phyloP scores from a whole-genome alignment of 2,888 invertebrate genomes.

The Brenthis hecate region DNA sequence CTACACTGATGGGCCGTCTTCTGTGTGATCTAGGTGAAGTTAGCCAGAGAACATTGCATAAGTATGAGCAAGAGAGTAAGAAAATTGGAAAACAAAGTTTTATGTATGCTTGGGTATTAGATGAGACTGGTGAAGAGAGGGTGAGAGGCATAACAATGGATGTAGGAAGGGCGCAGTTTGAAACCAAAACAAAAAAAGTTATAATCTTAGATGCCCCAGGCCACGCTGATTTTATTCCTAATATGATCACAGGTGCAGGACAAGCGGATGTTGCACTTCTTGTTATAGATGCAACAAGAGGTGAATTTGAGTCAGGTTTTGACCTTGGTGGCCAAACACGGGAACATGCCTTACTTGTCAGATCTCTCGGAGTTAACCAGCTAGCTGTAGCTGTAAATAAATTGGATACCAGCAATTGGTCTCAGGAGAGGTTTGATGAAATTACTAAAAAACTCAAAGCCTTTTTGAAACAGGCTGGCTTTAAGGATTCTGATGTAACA shows the following conservation, averaged over 20 bases:
- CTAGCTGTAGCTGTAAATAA: conserved; percentile 98
- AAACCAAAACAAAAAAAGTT: conserved; percentile 91
- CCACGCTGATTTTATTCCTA: conserved; percentile 99
- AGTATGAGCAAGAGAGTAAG: conserved; percentile 98
- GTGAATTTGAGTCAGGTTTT: conserved; percentile 99
- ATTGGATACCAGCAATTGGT: conserved; percentile 97
- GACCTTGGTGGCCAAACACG: conserved; percentile 98
- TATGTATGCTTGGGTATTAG: conserved; percentile 99
- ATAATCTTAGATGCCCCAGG: conserved; percentile 98
- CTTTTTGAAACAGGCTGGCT: conserved; percentile 96
- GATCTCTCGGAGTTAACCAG: conserved; percentile 94
- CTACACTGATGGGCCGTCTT: conserved; percentile 97
- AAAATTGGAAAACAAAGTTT: conserved; percentile 99
- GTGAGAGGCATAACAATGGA: conserved; percentile 99
- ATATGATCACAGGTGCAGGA: conserved; percentile 99
- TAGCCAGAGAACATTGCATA: conserved; percentile 94
- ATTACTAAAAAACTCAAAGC: conserved; percentile 90
- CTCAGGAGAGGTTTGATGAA: conserved; percentile 93
- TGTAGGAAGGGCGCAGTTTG: conserved; percentile 95
- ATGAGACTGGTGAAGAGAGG: conserved; percentile 99
- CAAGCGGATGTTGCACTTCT: conserved; percentile 98
- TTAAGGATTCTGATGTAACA: conserved; percentile 91
- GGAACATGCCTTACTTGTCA: conserved; percentile 97
- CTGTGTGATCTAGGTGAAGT: conserved; percentile 94
- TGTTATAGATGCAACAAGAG: conserved; percentile 97